phyloP scores from a whole-genome alignment of 1,140 invertebrate genomes.

The Aphelinus certus region DNA sequence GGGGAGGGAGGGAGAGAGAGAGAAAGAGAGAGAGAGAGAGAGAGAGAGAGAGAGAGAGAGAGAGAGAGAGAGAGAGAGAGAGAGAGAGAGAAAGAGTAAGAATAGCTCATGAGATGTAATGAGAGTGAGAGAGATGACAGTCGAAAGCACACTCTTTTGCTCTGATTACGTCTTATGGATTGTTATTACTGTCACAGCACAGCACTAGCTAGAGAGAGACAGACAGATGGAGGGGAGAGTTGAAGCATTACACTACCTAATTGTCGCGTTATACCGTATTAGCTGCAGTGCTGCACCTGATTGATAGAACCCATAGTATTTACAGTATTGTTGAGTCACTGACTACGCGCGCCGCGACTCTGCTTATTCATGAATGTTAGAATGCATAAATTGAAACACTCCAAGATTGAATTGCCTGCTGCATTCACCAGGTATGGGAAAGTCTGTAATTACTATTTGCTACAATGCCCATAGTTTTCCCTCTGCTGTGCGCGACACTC shows the following conservation, averaged over 20 bases:
- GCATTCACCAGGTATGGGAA: constrained; percentile 60
- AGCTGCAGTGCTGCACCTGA: too few relatives aligned
- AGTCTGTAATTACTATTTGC: constrained; percentile 51
- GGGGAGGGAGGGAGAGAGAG: too few relatives aligned
- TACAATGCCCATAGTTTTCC: background rate
- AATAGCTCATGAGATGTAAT: background rate
- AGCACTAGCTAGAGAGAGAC: background rate
- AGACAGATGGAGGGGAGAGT: background rate
- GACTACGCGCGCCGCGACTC: background rate
- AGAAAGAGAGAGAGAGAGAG: too few relatives aligned
- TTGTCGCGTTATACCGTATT: too few relatives aligned
- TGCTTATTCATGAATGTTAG: constrained; percentile 28
- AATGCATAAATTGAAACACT: constrained; percentile 61
- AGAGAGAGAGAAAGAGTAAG: background rate
- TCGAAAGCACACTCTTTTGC: background rate
- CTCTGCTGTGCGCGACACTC: too few relatives aligned
- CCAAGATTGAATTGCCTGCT: constrained; percentile 61
- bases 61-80: too few relatives aligned
- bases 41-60: too few relatives aligned
- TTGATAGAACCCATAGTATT: background rate
- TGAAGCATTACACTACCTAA: background rate
- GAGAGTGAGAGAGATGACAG: background rate
- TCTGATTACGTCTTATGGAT: background rate
- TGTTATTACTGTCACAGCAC: background rate
- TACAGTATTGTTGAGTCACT: background rate